phyloP scores from a whole-genome alignment of 1,140 invertebrate genomes.

The Heliothis virescens region DNA sequence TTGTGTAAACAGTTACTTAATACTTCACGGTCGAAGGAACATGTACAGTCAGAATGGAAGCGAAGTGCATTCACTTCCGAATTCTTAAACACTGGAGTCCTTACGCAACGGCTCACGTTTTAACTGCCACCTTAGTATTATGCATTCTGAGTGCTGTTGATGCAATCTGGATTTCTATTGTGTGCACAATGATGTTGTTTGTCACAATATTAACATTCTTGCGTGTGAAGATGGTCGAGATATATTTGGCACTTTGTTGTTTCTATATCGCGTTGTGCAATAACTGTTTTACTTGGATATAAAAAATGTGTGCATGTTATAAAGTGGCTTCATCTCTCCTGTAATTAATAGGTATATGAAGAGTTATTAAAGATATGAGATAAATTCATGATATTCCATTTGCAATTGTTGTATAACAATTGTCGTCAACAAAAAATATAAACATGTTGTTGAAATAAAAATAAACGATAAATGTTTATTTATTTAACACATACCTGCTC shows the following conservation, averaged over 20 bases:
- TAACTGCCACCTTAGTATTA: constrained; percentile 40
- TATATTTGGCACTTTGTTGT: constrained; percentile 2
- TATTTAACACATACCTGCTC: not conserved
- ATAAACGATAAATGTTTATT: not conserved
- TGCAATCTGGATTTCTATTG: constrained; percentile 41
- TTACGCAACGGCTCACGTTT: constrained; percentile 59
- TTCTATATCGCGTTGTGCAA: not conserved
- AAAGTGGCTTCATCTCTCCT: no score
- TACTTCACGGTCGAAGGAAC: constrained; percentile 63
- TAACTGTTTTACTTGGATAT: not conserved
- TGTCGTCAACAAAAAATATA: no score
- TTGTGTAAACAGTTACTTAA: constrained; percentile 60
- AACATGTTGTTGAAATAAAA: not conserved
- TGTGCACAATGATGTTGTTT: constrained; percentile 26
- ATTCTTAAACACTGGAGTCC: constrained; percentile 51
- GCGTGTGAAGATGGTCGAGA: not conserved
- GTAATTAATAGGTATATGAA: no score
- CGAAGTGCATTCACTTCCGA: constrained; percentile 74
- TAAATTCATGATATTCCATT: no score
- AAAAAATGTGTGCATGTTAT: no score
- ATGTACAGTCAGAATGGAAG: constrained; percentile 62
- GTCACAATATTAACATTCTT: constrained; percentile 37
- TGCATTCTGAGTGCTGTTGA: constrained; percentile 37
- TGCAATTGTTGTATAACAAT: no score
- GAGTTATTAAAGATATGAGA: no score